Evolutionary conservation across 2,797 vertebrate genomes (phyloP), one percentile per base, ranked within the genome.

Genomic region (Bradypodion ventrale): DNA sequence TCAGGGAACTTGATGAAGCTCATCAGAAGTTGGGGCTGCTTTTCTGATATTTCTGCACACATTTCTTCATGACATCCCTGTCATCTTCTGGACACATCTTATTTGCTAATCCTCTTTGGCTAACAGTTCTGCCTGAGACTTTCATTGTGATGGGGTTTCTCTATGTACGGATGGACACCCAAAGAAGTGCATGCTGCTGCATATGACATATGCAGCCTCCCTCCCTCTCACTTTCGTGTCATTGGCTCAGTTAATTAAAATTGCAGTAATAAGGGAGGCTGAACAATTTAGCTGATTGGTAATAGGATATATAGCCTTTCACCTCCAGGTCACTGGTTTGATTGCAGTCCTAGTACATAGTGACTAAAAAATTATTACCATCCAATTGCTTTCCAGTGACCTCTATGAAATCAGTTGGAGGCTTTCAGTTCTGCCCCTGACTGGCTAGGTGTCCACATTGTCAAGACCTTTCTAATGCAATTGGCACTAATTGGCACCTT

Each of bases 261-360:
- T 93, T 92, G 92, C 90, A 92, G 88, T 92, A 92, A 92, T 84
- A 88, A 77, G 79, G 91, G 91, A 84, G 76, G 40, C 74, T 89
- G 88, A 87, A 89, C 69, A 85, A 85, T 87, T 87, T 90, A 93
- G 90, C 85, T 89, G 89, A 89, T 93, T 88, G 78, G 88, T 93
- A 92, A 94, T 92, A 90, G 89, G 91, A 90, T 89, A 91, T 87
- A 93, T 81, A 92, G 91, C 92, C 91, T 92, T 87, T 95, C 89
- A 93, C 92, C 91, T 91, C 87, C 72, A 89, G 89, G 91, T 92
- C 89, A 91, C 83, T 75, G 72, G 90, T 93, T 93, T 77, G 86
- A 91, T 92, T 93, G 92, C 70, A 15, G 80, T 69, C 88, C 83
- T 91, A 86, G 90, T 75, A 84, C 77, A 87, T 82, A 90, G 89